A percentile compares a stretch with the other conserved stretches of the same genome.
Evolutionary conservation across 2,888 invertebrate species (phyloP).

Genomic region (Eulithis testata): DNA sequence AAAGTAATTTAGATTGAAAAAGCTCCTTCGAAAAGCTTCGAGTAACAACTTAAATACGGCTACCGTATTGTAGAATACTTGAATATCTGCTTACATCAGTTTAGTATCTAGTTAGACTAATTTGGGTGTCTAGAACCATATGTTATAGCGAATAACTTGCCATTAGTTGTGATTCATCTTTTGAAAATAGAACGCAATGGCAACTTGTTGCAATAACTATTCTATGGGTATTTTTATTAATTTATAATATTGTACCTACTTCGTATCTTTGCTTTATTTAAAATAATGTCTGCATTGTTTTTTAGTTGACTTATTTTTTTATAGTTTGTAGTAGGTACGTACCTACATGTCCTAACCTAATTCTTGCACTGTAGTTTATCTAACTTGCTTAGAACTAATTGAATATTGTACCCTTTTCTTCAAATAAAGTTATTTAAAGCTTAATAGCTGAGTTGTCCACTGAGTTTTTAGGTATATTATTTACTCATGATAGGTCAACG

Average conservation of each 20-base stretch:
- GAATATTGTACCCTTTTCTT: background rate
- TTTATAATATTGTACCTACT: constrained; percentile 39
- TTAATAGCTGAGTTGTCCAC: no score
- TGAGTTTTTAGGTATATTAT: no score
- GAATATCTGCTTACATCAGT: no score
- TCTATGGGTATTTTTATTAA: constrained; percentile 54
- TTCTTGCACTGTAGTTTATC: constrained; percentile 6
- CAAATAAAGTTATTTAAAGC: no score
- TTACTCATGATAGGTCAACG: no score
- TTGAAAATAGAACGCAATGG: constrained; percentile 56
- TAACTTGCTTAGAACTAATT: background rate
- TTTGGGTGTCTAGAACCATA: constrained; percentile 53
- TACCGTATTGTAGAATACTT: no score
- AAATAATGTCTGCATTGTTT: background rate
- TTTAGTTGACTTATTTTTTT: background rate
- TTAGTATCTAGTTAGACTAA: constrained; percentile 15
- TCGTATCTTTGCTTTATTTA: background rate
- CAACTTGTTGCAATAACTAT: constrained; percentile 77
- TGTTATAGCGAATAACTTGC: constrained; percentile 78
- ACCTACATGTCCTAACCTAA: background rate
- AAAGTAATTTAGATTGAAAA: no score
- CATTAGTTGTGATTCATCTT: constrained; percentile 54
- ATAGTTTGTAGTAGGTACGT: background rate
- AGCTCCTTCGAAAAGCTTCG: no score
- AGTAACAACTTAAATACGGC: no score